phyloP scores from a whole-genome alignment of 2,113 vertebrate genomes.

The Aegotheles bennettii region DNA sequence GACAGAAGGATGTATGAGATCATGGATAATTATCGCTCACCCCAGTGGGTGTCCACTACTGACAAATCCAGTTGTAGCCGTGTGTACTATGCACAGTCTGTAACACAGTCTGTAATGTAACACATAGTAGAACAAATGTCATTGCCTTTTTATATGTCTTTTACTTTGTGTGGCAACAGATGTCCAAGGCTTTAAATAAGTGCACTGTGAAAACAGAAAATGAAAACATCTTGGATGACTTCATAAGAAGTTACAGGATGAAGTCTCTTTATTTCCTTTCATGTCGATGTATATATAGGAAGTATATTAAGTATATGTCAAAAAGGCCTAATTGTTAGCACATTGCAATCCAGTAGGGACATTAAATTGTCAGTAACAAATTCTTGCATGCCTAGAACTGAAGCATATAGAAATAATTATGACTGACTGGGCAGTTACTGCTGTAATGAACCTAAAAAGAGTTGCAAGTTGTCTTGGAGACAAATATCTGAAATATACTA shows the following conservation, averaged over 20 bases:
- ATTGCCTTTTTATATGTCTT: neutral
- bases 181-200: slow-evolving; percentile 22
- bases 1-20: neutral
- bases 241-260: neutral
- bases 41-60: neutral
- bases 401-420: neutral
- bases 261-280: neutral
- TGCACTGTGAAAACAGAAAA: slow-evolving; percentile 10
- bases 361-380: neutral
- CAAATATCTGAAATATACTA: neutral
- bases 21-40: neutral
- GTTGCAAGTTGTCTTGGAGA: neutral
- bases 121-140: neutral
- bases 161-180: neutral
- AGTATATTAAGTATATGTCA: neutral
- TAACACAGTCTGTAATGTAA: neutral
- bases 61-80: neutral
- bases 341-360: neutral
- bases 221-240: neutral
- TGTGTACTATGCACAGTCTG: neutral
- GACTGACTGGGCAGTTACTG: neutral
- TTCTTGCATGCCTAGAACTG: neutral
- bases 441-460: neutral
- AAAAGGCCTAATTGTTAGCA: neutral
- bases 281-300: neutral